Conservation (phyloP, 2,888 invertebrate genomes). For the Drosophila anomelani region DNA sequence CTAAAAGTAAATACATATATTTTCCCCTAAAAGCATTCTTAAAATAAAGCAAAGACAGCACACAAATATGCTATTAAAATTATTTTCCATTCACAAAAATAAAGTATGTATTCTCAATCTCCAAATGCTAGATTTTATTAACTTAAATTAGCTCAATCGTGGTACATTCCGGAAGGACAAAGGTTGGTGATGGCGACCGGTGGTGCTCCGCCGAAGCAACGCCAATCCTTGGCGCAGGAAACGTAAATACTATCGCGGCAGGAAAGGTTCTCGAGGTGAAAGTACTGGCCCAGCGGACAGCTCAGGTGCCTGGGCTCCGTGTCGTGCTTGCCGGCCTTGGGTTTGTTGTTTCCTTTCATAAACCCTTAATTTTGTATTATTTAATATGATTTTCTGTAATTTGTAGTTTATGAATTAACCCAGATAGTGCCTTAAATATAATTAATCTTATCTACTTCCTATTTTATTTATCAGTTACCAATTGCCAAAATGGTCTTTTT, state of each 20-base stretch:
- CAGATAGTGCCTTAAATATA: neutral
- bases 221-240: neutral
- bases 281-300: constrained; percentile 75
- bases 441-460: constrained; percentile 31
- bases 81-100: neutral
- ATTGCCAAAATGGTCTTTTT: neutral
- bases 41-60: neutral
- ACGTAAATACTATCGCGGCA: constrained; percentile 72
- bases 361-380: too few species aligned
- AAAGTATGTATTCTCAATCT: too few species aligned
- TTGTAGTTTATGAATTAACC: constrained; percentile 14
- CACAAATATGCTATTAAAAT: neutral
- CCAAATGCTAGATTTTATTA: too few species aligned
- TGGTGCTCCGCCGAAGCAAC: neutral
- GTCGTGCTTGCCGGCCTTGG: constrained; percentile 67
- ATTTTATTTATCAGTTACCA: constrained; percentile 1
- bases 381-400: neutral
- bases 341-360: too few species aligned
- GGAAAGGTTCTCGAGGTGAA: constrained; percentile 77
- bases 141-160: neutral
- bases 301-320: constrained; percentile 72
- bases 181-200: neutral
- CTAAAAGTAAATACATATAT: neutral
- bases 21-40: neutral
- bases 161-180: neutral